Percentiles rank a stretch among this genome's conserved stretches.
These are phyloP conservation scores for Bruchidius siliquastri DNA, from an alignment of 2,888 invertebrate genomes.

Conservation along the genomic window DNA sequence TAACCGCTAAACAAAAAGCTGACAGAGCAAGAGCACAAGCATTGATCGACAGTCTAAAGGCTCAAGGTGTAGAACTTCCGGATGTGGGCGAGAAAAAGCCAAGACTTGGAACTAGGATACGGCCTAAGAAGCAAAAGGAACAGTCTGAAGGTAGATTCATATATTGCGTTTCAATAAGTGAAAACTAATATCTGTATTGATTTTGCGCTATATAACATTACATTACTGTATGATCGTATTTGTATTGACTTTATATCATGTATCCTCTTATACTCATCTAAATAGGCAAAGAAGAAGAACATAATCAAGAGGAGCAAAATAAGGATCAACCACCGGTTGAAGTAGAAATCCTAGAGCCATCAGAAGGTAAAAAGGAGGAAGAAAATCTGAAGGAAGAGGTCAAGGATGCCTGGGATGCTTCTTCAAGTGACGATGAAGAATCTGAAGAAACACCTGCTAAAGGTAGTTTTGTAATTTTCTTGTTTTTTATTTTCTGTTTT, in stretches of 20 bases:
- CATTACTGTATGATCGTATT: too few relatives aligned
- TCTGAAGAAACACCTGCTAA: constrained; percentile 40
- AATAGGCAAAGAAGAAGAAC: constrained; percentile 11
- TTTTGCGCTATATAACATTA: too few relatives aligned
- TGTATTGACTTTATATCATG: too few relatives aligned
- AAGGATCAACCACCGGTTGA: constrained; percentile 28
- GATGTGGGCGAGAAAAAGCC: constrained; percentile 60
- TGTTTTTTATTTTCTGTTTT: too few relatives aligned
- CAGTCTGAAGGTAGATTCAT: constrained; percentile 38
- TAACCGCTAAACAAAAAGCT: constrained; percentile 91
- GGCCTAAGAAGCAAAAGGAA: constrained; percentile 62
- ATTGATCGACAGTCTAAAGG: constrained; percentile 82
- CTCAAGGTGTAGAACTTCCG: constrained; percentile 80
- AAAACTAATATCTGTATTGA: background rate
- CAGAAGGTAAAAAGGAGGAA: constrained; percentile 33
- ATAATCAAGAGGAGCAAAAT: constrained; percentile 23
- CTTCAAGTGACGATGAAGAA: constrained; percentile 55
- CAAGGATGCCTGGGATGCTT: constrained; percentile 83
- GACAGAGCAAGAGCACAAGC: constrained; percentile 83
- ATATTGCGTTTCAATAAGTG: background rate
- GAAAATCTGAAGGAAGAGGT: constrained; percentile 54
- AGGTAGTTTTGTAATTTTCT: background rate
- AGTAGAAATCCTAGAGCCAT: constrained; percentile 32
- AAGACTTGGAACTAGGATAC: constrained; percentile 69
- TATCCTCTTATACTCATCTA: background rate